These are phyloP conservation scores for Larimichthys polyactis DNA, from an alignment of 2,113 vertebrate species.

Conservation along the genomic window DNA sequence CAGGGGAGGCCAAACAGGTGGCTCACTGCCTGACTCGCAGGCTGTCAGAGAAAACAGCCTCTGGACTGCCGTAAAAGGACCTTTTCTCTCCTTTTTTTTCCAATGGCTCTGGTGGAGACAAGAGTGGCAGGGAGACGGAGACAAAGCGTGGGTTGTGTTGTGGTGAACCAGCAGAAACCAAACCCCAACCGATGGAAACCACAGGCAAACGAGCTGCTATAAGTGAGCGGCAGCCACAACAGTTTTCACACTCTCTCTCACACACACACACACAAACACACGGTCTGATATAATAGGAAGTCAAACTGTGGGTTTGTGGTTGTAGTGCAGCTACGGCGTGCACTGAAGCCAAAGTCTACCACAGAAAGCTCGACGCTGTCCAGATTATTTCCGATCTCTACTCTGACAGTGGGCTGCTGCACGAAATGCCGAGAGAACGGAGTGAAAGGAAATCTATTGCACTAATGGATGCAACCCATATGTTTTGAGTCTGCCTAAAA, in stretches of 20 bases:
- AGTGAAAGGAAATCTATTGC: conserved; percentile 7
- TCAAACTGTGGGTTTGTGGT: conserved; percentile 42
- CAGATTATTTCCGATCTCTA: conserved; percentile 19
- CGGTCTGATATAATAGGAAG: conserved; percentile 25
- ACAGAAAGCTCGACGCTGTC: conserved; percentile 19
- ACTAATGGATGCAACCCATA: conserved; percentile 60
- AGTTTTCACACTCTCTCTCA: background rate
- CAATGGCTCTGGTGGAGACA: background rate
- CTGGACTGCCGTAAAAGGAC: conserved; percentile 21
- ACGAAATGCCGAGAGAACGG: conserved; percentile 6
- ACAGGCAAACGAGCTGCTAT: conserved; percentile 63
- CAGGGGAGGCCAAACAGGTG: conserved; percentile 38
- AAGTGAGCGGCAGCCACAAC: conserved; percentile 35
- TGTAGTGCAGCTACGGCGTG: background rate
- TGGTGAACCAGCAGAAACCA: conserved; percentile 37
- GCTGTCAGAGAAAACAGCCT: conserved; percentile 26
- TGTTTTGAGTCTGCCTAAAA: conserved; percentile 61
- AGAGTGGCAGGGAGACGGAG: conserved; percentile 24
- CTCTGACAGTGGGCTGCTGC: background rate
- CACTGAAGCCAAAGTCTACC: conserved; percentile 2
- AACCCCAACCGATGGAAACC: conserved; percentile 47
- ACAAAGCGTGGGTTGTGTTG: conserved; percentile 28
- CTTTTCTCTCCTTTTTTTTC: conserved; percentile 1
- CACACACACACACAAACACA: conserved; percentile 15
- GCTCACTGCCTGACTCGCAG: conserved; percentile 24